Base-by-base conservation (phyloP, 2,888 invertebrate species). In the Epirrhoe tristata region DNA sequence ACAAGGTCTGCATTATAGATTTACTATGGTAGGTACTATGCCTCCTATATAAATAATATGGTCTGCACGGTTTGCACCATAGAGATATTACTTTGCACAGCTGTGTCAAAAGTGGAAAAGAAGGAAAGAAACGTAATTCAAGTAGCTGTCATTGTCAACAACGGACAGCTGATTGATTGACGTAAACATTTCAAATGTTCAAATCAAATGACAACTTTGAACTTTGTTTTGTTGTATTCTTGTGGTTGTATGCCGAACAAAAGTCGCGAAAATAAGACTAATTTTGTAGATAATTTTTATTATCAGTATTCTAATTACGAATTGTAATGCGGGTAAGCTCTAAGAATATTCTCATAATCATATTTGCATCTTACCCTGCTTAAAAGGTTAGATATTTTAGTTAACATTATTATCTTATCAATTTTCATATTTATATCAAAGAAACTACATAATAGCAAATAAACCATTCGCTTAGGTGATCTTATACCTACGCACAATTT, bases 271-370 rank as follows among this genome's bases (percentile, higher is more conserved):
- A 24, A 24, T 1, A 24, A 24, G 24, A 24, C 1, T 24, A 24
- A 24, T 24, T 24, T 24, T 24, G 24, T 24, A 24, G 24, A 24
- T 24, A 24, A 24, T 24, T 24, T 24, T 24, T 24, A 24, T 24
- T 24, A 1, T 24, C 24, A 24, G 24, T 24, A 34, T 39, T 8
- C 7, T 8, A 8, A 8, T 39, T 10, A 10, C 39, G 10, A 10
- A 46, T 16, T 61, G 57, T 31, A 7, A 74, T 75, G 74, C 74
- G 69, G 69, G 75, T 75, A 70, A 75, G 68, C 72, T 53, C 43
- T 34, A 63, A 62, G 53, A 63, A 10, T 62, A 53, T 69, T 63
- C 17, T 43, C 39, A 52, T 58, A 59, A 43, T 7, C 16, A 52
- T 31, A 31, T 12, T 24, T 24, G 24, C 55, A 43, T 62, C 55